These are phyloP conservation scores for Muscidifurax raptorellus DNA, from an alignment of 1,140 invertebrate species.

Conservation along the genomic window DNA sequence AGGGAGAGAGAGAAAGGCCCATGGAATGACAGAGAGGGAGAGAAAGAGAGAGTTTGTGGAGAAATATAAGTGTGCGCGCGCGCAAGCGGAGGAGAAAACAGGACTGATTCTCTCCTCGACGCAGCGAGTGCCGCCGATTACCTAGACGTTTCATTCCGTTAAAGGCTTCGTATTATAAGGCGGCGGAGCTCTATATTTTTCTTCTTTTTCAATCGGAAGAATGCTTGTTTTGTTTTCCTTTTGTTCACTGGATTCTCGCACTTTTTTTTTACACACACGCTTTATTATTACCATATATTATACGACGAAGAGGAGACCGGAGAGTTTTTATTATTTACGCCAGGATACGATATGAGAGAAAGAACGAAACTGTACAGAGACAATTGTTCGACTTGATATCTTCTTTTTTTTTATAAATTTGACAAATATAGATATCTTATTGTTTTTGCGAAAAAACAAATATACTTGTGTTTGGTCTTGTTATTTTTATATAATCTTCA, in stretches of 20 bases:
- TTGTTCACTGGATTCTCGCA: background rate
- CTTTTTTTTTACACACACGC: background rate
- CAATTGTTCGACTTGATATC: conserved; percentile 65
- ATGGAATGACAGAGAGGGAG: conserved; percentile 16
- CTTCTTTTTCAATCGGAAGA: background rate
- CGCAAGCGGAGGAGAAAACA: conserved; percentile 50
- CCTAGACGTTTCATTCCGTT: conserved; percentile 23
- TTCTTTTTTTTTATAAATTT: conserved; percentile 42
- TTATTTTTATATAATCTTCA: conserved; percentile 61
- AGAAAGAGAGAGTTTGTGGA: conserved; percentile 41
- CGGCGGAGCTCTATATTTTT: background rate
- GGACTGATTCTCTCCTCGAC: conserved; percentile 29
- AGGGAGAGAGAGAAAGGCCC: conserved; percentile 40
- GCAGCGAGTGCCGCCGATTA: conserved; percentile 1
- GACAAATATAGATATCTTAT: conserved; percentile 73
- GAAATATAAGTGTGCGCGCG: conserved; percentile 37
- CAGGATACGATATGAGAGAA: background rate
- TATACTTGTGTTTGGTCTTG: conserved; percentile 65
- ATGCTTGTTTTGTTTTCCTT: background rate
- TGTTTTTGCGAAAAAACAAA: conserved; percentile 69
- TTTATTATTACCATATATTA: background rate
- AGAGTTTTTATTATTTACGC: conserved; percentile 24
- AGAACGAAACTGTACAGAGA: conserved; percentile 69
- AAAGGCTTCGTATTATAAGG: background rate
- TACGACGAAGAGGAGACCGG: conserved; percentile 17